A percentile compares a stretch with the other conserved stretches of the same genome.
Conservation (phyloP, 1,140 invertebrate species). For the Drosophila pseudoobscura region DNA sequence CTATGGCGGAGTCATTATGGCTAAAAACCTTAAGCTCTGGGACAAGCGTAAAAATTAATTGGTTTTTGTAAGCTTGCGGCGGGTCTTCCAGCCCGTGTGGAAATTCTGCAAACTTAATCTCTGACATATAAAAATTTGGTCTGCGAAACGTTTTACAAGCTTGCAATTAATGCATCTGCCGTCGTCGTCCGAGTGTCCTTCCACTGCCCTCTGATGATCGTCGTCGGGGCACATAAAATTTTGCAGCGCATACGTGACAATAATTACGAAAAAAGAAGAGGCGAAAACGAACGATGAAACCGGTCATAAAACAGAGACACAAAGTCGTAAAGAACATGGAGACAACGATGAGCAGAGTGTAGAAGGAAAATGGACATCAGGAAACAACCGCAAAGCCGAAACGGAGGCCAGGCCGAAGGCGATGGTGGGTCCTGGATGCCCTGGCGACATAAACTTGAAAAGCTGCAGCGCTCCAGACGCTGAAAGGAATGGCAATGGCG, state of each 20-base stretch:
- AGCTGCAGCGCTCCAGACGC: not conserved
- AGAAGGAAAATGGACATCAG: slow-evolving; percentile 1
- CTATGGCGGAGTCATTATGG: too few species aligned
- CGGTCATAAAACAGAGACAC: slow-evolving; percentile 15
- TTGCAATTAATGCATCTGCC: slow-evolving; percentile 21
- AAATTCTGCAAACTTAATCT: slow-evolving; percentile 1
- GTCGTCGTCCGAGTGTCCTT: not conserved
- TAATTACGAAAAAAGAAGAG: slow-evolving; percentile 26
- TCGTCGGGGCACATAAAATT: slow-evolving; percentile 18
- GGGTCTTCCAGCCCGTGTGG: too few species aligned
- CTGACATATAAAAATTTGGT: too few species aligned
- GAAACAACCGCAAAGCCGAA: slow-evolving; percentile 2
- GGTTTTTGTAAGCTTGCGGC: not conserved
- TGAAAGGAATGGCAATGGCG: too few species aligned
- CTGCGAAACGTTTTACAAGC: slow-evolving; percentile 7
- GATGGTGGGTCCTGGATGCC: not conserved
- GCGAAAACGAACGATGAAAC: slow-evolving; percentile 8
- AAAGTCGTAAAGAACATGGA: slow-evolving; percentile 12
- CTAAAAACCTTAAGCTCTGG: too few species aligned
- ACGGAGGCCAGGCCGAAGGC: slow-evolving; percentile 2
- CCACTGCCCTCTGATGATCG: slow-evolving; percentile 8
- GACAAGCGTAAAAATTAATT: too few species aligned
- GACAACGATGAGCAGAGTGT: not conserved
- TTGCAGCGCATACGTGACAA: slow-evolving; percentile 33
- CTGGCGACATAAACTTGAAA: slow-evolving; percentile 20